Evolutionary conservation across 2,113 vertebrate genomes (phyloP).

Genomic region (Colius striatus): DNA sequence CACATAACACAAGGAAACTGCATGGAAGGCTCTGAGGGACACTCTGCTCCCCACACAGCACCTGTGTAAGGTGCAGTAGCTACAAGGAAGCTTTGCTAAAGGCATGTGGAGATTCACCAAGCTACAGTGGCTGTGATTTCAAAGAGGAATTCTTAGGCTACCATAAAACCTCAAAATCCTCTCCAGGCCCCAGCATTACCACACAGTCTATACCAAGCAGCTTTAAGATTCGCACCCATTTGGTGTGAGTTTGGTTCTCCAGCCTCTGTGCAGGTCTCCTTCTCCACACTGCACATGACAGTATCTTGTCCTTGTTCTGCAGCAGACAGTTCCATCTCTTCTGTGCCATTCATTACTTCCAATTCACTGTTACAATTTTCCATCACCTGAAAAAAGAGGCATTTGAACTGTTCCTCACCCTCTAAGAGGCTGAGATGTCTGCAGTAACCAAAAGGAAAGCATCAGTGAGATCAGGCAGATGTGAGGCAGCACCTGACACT

Average conservation of each 20-base stretch:
- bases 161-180: neutral
- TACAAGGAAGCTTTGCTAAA: neutral
- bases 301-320: constrained; percentile 16
- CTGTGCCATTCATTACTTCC: neutral
- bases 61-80: fast-evolving
- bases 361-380: neutral
- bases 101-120: neutral
- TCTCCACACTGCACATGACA: constrained; percentile 31
- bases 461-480: neutral
- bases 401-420: neutral
- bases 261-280: neutral
- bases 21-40: neutral
- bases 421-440: neutral
- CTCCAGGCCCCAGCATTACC: neutral
- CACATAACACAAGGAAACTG: neutral
- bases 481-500: neutral
- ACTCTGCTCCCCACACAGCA: neutral
- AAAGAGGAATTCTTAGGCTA: neutral
- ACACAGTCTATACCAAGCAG: neutral
- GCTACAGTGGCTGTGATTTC: neutral
- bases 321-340: constrained; percentile 33
- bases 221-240: neutral
- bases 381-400: neutral
- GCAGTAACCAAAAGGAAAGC: neutral
- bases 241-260: neutral